Evolutionary conservation across 1,140 invertebrate species (phyloP), one percentile per base, ranked within the genome.

Genomic region (Heterodera schachtii): DNA sequence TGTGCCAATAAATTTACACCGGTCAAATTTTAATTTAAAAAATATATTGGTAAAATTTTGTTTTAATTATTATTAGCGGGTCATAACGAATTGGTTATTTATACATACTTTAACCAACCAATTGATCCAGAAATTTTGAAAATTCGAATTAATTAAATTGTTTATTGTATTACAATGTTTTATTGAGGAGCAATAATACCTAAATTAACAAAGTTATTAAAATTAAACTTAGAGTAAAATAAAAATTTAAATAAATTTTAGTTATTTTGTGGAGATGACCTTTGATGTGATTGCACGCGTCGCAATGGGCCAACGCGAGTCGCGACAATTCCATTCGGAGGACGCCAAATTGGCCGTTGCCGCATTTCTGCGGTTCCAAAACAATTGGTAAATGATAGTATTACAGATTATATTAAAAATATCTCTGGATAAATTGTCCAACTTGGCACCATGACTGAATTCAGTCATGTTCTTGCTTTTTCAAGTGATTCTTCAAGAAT

Each of bases 241-340:
- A 19, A 57, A 47, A 13, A 11, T 76, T 76, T 76, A 16, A 66
- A 5, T n/a, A 19, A 19, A 47, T n/a, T 83, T 74, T 41, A 83
- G 79, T 9, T 83, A 84, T 52, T 87, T 83, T 74, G 71, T 83
- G 21, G 87, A 89, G 80, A 81, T 82, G 52, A 86, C 86, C 9
- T 77, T 87, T 70, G 87, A 89, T 71, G 81, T 81, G 11, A 87
- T 87, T 73, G 66, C 69, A 19, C 41, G 82, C 19, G 80, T 89
- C 16, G 85, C 87, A 7, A 82, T 89, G 69, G 87, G 86, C 0
- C 87, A 87, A 60, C 78, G 66, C 46, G 81, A 83, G 3, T 75
- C 79, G 5, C 74, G 41, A n/a, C 84, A 89, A n/a, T 89, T 86
- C 69, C 52, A 84, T 3, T 85, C 85, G 47, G 66, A 82, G 44